These are phyloP conservation scores for Drosophila sproati DNA, from an alignment of 1,140 invertebrate species.

Conservation along the genomic window DNA sequence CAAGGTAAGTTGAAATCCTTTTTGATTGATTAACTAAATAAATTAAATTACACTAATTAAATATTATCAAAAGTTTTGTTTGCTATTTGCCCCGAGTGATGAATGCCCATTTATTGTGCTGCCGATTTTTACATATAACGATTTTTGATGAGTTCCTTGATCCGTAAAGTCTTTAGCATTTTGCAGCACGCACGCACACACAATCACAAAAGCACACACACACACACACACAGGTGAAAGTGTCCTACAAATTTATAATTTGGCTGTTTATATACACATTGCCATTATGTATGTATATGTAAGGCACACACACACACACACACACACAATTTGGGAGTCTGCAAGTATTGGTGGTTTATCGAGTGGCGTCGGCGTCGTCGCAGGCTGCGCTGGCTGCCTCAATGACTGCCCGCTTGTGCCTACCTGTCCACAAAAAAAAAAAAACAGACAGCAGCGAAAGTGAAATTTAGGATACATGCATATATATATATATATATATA, in stretches of 20 bases:
- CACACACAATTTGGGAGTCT: constrained; percentile 17
- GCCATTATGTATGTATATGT: constrained; percentile 39
- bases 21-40: neutral
- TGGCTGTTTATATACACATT: constrained; percentile 67
- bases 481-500: neutral
- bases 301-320: constrained; percentile 20
- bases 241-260: constrained; percentile 80
- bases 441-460: constrained; percentile 59
- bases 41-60: no score
- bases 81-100: no score
- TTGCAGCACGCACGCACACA: constrained; percentile 37
- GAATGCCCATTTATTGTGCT: constrained; percentile 37
- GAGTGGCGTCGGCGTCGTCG: constrained; percentile 34
- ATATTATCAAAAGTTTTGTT: no score
- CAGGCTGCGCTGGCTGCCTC: constrained; percentile 37
- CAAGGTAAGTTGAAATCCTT: constrained; percentile 49
- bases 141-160: constrained; percentile 80
- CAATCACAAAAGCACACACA: neutral
- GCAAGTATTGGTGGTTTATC: constrained; percentile 70
- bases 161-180: constrained; percentile 74
- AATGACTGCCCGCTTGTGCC: constrained; percentile 62
- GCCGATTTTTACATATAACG: constrained; percentile 72
- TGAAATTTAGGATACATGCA: constrained; percentile 50
- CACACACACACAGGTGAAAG: constrained; percentile 31
- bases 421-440: constrained; percentile 33